Percentiles rank a stretch among this genome's conserved stretches.
Conservation (phyloP, 2,888 invertebrate species). For the Sinhomidia bicolor region DNA sequence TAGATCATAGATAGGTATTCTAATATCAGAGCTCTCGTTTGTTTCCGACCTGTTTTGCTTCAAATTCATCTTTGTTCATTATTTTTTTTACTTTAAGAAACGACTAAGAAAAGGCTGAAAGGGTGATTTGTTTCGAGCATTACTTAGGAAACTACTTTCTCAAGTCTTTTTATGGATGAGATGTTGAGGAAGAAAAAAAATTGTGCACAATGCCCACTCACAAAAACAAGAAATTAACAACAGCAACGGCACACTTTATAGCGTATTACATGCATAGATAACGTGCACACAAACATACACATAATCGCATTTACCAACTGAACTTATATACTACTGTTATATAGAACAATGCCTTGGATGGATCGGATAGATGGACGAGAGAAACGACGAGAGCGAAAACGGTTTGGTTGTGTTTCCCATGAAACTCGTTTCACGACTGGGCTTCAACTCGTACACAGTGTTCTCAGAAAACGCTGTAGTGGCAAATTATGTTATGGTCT, state of each 20-base stretch:
- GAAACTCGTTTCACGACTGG: slow-evolving; percentile 75
- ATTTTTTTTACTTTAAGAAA: not conserved
- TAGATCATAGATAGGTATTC: too few species aligned
- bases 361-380: not conserved
- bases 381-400: slow-evolving; percentile 67
- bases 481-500: too few species aligned
- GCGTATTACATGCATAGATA: not conserved
- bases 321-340: not conserved
- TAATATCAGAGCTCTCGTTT: too few species aligned
- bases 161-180: slow-evolving; percentile 23
- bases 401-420: slow-evolving; percentile 72
- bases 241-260: not conserved
- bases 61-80: not conserved
- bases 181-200: slow-evolving; percentile 21
- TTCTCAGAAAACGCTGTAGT: slow-evolving; percentile 63
- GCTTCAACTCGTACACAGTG: slow-evolving; percentile 31
- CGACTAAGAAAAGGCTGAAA: not conserved
- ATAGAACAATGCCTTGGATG: not conserved
- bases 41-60: not conserved
- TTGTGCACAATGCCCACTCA: slow-evolving; percentile 33
- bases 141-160: not conserved
- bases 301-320: too few species aligned
- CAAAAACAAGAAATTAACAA: not conserved
- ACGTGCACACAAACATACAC: too few species aligned
- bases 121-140: slow-evolving; percentile 9